Evolutionary conservation across 2,113 vertebrate genomes (phyloP), one percentile per base, ranked within the genome.

Genomic region (Panurus biarmicus): DNA sequence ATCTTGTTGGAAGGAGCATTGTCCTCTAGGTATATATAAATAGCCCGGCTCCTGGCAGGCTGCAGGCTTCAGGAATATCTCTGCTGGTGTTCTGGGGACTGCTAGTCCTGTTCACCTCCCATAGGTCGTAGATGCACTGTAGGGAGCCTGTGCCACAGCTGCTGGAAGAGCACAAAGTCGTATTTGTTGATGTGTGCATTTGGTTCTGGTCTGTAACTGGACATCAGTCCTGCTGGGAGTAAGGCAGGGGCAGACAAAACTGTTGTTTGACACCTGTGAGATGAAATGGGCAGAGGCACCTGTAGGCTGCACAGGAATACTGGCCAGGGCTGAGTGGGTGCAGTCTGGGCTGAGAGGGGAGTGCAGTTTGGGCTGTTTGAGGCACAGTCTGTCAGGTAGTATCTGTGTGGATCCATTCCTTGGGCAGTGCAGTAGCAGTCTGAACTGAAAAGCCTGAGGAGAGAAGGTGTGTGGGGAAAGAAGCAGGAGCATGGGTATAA

Each of bases 21-120:
- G 89, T 95, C 85, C 91, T 96, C 84, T 48, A 85, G 67, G 77
- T 93, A 83, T 89, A 90, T 93, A 92, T 91, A 95, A 96, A 89
- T 84, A 93, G 74, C 84, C 70, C 75, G 44, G 67, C 61, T 90
- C 29, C 88, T 73, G 86, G 70, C 92, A 92, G 89, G 69, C 93
- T 86, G 58, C 51, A 48, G 56, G 65, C 87, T 94, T 72, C 47
- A 86, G 82, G 71, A 93, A 36, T 12, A 6, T 51, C 66, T 76
- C 71, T 83, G 69, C 42, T 2, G 9, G 17, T 58, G 84, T 95
- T 79, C 67, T 53, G 69, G 87, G 75, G 70, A 69, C 51, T 7
- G 29, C 76, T 69, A 57, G 89, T 71, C 87, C 87, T 2, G 1
- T 51, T 91, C 83, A 47, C 48, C 90, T 92, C 79, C 53, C 2